A percentile compares a stretch with the other conserved stretches of the same genome.
Evolutionary conservation across 37 sponge, comb jelly and placozoan species (phyloP).

Genomic region (Eunapius fragilis): DNA sequence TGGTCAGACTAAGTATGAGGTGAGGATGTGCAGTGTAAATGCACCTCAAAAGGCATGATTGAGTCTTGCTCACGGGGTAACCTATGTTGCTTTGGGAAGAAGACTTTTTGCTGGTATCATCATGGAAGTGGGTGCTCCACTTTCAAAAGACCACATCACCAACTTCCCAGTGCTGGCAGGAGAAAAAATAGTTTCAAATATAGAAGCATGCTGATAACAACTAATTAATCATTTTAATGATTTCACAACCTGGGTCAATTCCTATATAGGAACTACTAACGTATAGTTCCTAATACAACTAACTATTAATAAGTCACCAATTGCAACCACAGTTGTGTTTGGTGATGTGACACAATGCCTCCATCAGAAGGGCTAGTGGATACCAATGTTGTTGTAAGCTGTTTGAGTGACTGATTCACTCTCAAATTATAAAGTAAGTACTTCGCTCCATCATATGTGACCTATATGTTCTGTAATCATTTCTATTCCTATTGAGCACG

Average conservation of each 20-base stretch:
- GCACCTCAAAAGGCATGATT: background rate
- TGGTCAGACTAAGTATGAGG: background rate
- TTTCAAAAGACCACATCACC: constrained; percentile 10
- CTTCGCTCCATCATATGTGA: background rate
- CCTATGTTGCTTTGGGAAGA: background rate
- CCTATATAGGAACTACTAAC: too few species aligned
- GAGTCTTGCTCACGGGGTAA: background rate
- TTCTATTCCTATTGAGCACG: background rate
- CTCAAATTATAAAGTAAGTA: constrained; percentile 3
- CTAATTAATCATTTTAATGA: background rate
- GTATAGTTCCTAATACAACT: too few species aligned
- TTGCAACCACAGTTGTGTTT: background rate
- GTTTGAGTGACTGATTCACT: constrained; percentile 4
- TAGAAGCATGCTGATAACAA: background rate
- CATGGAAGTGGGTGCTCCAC: too few species aligned
- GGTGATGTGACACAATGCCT: background rate
- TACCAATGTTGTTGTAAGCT: background rate
- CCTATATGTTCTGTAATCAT: background rate
- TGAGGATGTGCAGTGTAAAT: background rate
- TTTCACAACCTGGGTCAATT: too few species aligned
- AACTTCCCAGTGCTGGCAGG: constrained; percentile 3
- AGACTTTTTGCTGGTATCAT: background rate
- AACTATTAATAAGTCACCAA: too few species aligned
- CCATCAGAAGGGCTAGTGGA: background rate
- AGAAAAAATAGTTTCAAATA: background rate